Percentiles rank a stretch among this genome's conserved stretches.
phyloP scores from a whole-genome alignment of 1,140 invertebrate species.

The Drusus annulatus region DNA sequence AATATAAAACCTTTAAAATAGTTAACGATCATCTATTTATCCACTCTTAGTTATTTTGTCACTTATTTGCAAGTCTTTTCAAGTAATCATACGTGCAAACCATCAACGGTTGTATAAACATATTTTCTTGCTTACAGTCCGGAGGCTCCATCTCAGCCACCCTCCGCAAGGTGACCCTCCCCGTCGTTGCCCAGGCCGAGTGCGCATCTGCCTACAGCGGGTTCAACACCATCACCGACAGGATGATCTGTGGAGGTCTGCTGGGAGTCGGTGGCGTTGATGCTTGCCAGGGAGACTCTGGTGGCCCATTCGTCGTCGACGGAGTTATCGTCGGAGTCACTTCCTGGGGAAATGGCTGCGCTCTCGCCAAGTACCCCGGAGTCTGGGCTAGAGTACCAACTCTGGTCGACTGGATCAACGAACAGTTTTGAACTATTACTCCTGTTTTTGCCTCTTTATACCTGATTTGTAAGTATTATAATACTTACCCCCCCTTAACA shows the following conservation, averaged over 20 bases:
- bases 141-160: constrained; percentile 57
- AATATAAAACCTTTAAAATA: too few species aligned
- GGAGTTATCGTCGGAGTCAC: constrained; percentile 72
- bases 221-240: constrained; percentile 69
- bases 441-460: too few species aligned
- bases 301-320: constrained; percentile 70
- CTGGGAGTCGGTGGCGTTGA: constrained; percentile 61
- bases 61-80: too few species aligned
- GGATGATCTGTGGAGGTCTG: constrained; percentile 82
- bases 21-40: too few species aligned
- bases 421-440: constrained; percentile 39
- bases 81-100: background rate
- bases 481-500: too few species aligned
- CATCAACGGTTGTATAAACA: background rate
- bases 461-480: too few species aligned
- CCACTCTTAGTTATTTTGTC: too few species aligned
- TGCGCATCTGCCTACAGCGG: constrained; percentile 62
- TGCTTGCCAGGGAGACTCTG: constrained; percentile 74
- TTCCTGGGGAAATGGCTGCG: constrained; percentile 71
- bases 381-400: constrained; percentile 70
- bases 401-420: constrained; percentile 39
- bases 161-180: constrained; percentile 64
- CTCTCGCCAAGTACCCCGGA: constrained; percentile 67
- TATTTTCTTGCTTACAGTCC: constrained; percentile 27
- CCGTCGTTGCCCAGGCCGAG: constrained; percentile 61